Evolutionary conservation across 2,888 invertebrate genomes (phyloP).

Genomic region (Apodemia zela): DNA sequence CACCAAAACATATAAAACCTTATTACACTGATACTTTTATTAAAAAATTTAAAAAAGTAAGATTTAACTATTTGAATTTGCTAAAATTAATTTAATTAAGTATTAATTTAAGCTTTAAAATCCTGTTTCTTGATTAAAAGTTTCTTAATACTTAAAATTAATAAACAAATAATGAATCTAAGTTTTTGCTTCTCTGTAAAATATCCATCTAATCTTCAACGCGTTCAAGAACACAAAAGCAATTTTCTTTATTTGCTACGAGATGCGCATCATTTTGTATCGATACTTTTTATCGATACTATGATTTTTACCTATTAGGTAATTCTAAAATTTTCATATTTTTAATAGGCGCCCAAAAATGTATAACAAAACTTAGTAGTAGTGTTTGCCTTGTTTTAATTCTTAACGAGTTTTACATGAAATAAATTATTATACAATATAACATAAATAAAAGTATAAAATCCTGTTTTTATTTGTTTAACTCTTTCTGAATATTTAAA

Average conservation of each 20-base stretch:
- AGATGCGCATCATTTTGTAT: background rate
- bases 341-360: too few species aligned
- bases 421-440: too few species aligned
- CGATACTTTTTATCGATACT: background rate
- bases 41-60: background rate
- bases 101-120: background rate
- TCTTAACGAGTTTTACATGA: too few species aligned
- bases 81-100: background rate
- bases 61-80: background rate
- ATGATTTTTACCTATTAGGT: too few species aligned
- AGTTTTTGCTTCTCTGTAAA: background rate
- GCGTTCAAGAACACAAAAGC: background rate
- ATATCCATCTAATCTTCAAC: constrained; percentile 2
- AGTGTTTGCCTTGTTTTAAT: too few species aligned
- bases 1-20: background rate
- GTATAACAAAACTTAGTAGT: too few species aligned
- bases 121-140: background rate
- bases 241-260: constrained; percentile 11
- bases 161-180: background rate
- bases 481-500: too few species aligned
- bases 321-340: too few species aligned
- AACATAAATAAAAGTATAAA: too few species aligned
- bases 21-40: background rate
- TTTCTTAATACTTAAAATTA: background rate
- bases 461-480: too few species aligned